Base-by-base conservation (phyloP, 2,888 invertebrate genomes). In the Leptinotarsa haldemani region DNA sequence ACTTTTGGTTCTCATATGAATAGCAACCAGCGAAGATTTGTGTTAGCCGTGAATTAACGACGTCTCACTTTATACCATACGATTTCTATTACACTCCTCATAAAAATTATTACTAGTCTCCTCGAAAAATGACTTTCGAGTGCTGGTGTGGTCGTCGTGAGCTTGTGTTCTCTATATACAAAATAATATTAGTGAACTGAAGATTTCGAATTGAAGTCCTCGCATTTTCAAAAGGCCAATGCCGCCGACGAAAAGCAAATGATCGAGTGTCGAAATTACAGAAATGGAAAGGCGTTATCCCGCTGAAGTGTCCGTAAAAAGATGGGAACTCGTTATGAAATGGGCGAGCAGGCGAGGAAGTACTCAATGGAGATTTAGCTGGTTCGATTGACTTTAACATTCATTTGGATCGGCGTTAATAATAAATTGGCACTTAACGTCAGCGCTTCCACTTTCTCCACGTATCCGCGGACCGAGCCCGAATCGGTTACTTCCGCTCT, bases 371-470 rank as follows among this genome's bases (percentile, higher is more conserved):
- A 77, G 77, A 78, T 78, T 80, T 75, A 70, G 77, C 53, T 74
- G 77, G 74, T 78, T 78, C 80, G 77, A 80, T 79, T 77, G 76
- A 78, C 76, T 81, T 80, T 77, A 74, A 79, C 73, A 78, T 79
- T 79, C 76, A 79, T 80, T 74, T 69, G 69, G 76, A 78, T 78
- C 72, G 79, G 74, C 80, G 73, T 79, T 78, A 79, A 80, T 80
- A 79, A 80, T 77, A 78, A 76, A 76, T 77, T 70, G 75, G 69
- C 67, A 50, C 70, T 75, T 73, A 73, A 61, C 63, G 70, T 48
- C 48, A 69, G 70, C 71, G 77, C 70, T 72, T 64, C 47, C 72
- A 77, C 67, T 75, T 76, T 74, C 71, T 75, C 52, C 66, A 65
- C 74, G 77, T 65, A 71, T 63, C 68, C 30, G 61, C 16, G 65